Conservation (phyloP, 2,113 vertebrate species). For the Rhinolophus sinicus region DNA sequence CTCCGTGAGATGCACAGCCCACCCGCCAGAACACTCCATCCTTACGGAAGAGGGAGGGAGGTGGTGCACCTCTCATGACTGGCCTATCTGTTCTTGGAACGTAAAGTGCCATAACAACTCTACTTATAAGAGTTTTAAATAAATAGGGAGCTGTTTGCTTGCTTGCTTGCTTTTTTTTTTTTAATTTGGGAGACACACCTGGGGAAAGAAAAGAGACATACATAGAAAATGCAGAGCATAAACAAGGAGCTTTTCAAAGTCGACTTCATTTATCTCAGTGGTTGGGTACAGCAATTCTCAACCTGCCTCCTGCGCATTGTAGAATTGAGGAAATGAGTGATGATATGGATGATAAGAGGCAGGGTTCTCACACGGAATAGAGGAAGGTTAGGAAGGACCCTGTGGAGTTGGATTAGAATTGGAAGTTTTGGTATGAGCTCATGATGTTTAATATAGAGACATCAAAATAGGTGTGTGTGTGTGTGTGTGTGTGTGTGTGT, state of each 20-base stretch:
- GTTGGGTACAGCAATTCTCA: background rate
- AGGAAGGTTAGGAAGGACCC: background rate
- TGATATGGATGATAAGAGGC: background rate
- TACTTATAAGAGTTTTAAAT: slow-evolving; percentile 56
- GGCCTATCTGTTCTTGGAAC: slow-evolving; percentile 35
- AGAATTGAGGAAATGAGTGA: background rate
- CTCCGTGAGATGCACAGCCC: background rate
- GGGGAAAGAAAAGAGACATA: slow-evolving; percentile 37
- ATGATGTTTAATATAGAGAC: background rate
- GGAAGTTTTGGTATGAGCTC: background rate
- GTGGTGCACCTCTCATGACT: background rate
- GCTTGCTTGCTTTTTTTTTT: background rate
- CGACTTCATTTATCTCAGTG: background rate
- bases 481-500: background rate
- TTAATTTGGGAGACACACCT: background rate
- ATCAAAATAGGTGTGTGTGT: background rate
- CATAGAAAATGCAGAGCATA: background rate
- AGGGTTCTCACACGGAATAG: background rate
- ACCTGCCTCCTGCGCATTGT: accelerated
- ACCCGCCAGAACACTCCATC: background rate
- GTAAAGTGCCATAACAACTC: background rate
- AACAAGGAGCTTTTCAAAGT: background rate
- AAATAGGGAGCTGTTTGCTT: slow-evolving; percentile 41
- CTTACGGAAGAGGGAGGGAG: background rate
- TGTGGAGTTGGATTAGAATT: background rate